A percentile compares a stretch with the other conserved stretches of the same genome.
phyloP scores from a whole-genome alignment of 1,140 invertebrate species.

The Drosophila novamexicana region DNA sequence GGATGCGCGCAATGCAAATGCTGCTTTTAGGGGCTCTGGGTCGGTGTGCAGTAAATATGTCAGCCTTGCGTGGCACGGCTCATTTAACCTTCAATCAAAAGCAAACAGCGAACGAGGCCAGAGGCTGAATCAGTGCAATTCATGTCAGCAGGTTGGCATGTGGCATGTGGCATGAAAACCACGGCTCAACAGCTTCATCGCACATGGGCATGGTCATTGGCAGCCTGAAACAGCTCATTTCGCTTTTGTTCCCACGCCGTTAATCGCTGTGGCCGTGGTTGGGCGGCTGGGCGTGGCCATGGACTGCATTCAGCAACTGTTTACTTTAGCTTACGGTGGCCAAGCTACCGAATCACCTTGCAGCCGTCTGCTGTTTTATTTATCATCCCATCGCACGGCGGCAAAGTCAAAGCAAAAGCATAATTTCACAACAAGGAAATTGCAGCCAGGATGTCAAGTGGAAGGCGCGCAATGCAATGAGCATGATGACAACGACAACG shows the following conservation, averaged over 20 bases:
- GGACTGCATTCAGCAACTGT: constrained; percentile 51
- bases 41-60: constrained; percentile 18
- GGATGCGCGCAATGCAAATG: constrained; percentile 59
- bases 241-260: constrained; percentile 27
- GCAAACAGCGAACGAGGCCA: constrained; percentile 50
- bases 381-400: constrained; percentile 36
- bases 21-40: constrained; percentile 36
- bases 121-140: constrained; percentile 66
- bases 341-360: constrained; percentile 23
- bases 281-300: constrained; percentile 22
- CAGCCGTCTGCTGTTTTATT: constrained; percentile 50
- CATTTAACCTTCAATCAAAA: constrained; percentile 82
- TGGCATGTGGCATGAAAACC: constrained; percentile 8
- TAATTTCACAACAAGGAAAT: constrained; percentile 78
- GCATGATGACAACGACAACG: constrained; percentile 52
- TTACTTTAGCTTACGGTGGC: constrained; percentile 65
- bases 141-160: constrained; percentile 9
- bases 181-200: constrained; percentile 11
- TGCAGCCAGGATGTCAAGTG: constrained; percentile 76
- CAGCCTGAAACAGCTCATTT: constrained; percentile 20
- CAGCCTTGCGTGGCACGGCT: constrained; percentile 61
- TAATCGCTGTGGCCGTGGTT: constrained; percentile 20
- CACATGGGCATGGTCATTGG: constrained; percentile 39
- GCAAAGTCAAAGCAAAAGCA: constrained; percentile 49
- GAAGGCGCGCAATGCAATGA: constrained; percentile 69